phyloP scores from a whole-genome alignment of 2,888 invertebrate species.

The Caenorhabditis sp. region DNA sequence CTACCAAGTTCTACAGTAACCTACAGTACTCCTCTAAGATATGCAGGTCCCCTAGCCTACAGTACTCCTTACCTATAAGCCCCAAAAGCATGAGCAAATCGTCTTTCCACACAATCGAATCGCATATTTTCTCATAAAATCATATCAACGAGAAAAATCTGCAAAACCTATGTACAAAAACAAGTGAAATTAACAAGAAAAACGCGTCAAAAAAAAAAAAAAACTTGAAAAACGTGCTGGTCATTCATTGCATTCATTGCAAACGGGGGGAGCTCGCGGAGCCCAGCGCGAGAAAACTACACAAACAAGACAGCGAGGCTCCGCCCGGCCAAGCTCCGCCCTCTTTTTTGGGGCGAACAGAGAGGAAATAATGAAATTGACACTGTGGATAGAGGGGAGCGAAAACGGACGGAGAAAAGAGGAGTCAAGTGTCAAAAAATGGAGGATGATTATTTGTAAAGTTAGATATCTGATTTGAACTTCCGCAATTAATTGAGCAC shows the following conservation, averaged over 20 bases:
- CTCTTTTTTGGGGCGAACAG: not conserved
- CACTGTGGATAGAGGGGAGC: not conserved
- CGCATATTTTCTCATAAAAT: conserved; percentile 46
- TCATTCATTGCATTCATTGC: not conserved
- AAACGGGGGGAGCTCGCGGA: no score
- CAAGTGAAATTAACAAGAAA: not conserved
- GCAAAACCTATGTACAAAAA: not conserved
- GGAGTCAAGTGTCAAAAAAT: not conserved
- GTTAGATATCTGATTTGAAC: not conserved
- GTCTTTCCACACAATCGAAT: conserved; percentile 66
- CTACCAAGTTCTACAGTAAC: no score
- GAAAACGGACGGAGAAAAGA: not conserved
- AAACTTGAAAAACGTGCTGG: not conserved
- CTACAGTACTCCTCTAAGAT: no score
- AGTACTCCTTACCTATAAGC: conserved; percentile 43
- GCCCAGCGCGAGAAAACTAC: not conserved
- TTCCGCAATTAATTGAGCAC: not conserved
- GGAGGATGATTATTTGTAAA: not conserved
- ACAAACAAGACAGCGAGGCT: not conserved
- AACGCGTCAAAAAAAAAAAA: not conserved
- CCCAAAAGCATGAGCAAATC: conserved; percentile 62
- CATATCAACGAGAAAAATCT: no score
- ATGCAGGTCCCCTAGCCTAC: not conserved
- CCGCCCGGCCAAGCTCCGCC: not conserved
- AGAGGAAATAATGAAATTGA: no score